Evolutionary conservation across 2,888 invertebrate species (phyloP).

Genomic region (Pandemis heparana): DNA sequence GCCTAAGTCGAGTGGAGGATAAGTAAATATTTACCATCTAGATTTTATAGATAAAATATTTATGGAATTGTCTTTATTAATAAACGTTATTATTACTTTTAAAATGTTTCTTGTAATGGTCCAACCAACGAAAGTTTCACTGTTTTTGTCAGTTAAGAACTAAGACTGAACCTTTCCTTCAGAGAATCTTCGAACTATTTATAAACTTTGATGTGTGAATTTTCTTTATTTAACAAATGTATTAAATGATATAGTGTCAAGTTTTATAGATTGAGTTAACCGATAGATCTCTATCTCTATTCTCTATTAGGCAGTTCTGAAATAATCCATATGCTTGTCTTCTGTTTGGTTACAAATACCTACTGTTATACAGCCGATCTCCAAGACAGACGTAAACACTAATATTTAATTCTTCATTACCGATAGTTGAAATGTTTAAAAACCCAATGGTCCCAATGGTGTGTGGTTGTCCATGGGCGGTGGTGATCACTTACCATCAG

Average conservation of each 20-base stretch:
- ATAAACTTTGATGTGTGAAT: not conserved
- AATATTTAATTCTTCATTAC: not conserved
- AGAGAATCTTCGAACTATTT: constrained; percentile 50
- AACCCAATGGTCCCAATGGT: too few relatives aligned
- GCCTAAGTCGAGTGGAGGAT: constrained; percentile 2
- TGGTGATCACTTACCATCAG: too few relatives aligned
- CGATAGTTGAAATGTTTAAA: not conserved
- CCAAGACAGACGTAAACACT: not conserved
- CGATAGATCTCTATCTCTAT: constrained; percentile 15
- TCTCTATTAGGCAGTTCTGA: not conserved
- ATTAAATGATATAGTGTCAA: not conserved
- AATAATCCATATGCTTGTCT: not conserved
- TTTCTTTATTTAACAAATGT: not conserved
- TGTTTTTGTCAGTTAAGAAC: constrained; percentile 61
- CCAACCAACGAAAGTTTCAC: constrained; percentile 66
- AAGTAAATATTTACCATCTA: constrained; percentile 33
- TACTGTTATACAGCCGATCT: not conserved
- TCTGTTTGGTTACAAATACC: not conserved
- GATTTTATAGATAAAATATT: constrained; percentile 34
- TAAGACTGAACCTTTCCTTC: constrained; percentile 69
- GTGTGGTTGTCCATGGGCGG: too few relatives aligned
- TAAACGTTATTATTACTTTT: constrained; percentile 43
- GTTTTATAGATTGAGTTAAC: not conserved
- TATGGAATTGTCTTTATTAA: constrained; percentile 40
- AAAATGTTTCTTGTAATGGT: constrained; percentile 59